Evolutionary conservation across 2,888 invertebrate genomes (phyloP), one percentile per base, ranked within the genome.

Genomic region (Baccha elongata): DNA sequence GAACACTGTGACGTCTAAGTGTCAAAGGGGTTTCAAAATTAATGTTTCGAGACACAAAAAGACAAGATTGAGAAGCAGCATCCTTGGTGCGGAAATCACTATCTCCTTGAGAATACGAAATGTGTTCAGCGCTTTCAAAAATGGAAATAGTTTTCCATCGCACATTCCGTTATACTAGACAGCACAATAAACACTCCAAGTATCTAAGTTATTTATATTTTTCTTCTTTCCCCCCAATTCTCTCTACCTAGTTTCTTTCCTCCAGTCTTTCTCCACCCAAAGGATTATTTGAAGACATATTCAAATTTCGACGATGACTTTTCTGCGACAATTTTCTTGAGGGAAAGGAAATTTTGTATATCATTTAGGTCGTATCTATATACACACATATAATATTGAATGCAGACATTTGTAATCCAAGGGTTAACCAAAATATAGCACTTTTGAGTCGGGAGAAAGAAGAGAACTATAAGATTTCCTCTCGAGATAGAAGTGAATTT

Each of bases 101-200:
- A 29, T 44, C 53, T 58, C 46, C 55, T 53, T 58, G 58, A 73
- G 42, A 60, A 60, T 60, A 50, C 52, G 32, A 55, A 58, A 78
- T 72, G 65, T 65, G 44, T 64, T 72, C 53, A n/a, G n/a, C 71
- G 58, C 55, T 78, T 17, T 32, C 35, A 3, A 46, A 13, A 60
- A 42, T 60, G 65, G 81, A 76, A 76, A 81, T 81, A 81, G 81
- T 81, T 81, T 79, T 73, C 52, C 73, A 52, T 44, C 71, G 76
- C 46, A 44, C 52, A 48, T 58, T 35, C 40, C 26, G 32, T 19
- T 37, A 10, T 44, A 6, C 10, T 37, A 64, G 35, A 44, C 21
- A 53, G 8, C 37, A 23, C n/a, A 37, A 64, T 55, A 67, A 60
- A 52, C 21, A 55, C 68, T 62, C 68, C 19, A 52, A 52, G 72